phyloP scores from a whole-genome alignment of 2,797 vertebrate species.

The Leptodactylus fallax region DNA sequence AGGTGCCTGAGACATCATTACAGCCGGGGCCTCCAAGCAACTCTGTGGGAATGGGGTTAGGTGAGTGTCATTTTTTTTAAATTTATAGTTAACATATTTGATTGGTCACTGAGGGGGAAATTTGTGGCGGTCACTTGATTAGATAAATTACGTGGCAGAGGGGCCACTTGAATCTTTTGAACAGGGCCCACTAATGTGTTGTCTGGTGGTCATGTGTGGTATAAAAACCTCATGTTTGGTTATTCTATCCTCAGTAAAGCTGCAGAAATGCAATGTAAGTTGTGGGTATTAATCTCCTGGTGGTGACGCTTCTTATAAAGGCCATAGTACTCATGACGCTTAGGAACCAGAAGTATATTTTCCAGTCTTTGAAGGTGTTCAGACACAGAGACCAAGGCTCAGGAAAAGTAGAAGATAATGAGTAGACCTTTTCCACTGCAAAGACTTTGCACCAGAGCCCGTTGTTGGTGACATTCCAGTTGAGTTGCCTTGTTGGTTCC shows the following conservation, averaged over 20 bases:
- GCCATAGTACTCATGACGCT: neutral
- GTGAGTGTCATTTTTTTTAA: too few relatives aligned
- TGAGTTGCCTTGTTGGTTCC: neutral
- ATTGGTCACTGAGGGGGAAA: too few relatives aligned
- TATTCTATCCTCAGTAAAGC: neutral
- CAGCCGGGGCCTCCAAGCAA: too few relatives aligned
- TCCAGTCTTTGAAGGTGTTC: neutral
- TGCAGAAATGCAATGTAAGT: neutral
- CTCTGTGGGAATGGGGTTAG: too few relatives aligned
- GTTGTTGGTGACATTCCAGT: neutral
- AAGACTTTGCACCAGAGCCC: neutral
- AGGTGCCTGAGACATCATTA: too few relatives aligned
- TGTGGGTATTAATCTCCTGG: too few relatives aligned
- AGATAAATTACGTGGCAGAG: too few relatives aligned
- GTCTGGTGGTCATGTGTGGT: neutral
- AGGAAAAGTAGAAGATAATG: neutral
- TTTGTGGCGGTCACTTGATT: too few relatives aligned
- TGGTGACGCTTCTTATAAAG: neutral
- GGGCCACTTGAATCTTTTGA: too few relatives aligned
- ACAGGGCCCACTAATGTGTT: too few relatives aligned
- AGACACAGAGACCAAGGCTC: neutral
- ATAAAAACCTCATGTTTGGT: neutral
- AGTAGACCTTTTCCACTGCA: neutral
- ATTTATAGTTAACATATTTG: too few relatives aligned
- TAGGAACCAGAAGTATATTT: too few relatives aligned